These are phyloP conservation scores for Drosophila punjabiensis DNA, from an alignment of 1,140 invertebrate species.

Conservation along the genomic window DNA sequence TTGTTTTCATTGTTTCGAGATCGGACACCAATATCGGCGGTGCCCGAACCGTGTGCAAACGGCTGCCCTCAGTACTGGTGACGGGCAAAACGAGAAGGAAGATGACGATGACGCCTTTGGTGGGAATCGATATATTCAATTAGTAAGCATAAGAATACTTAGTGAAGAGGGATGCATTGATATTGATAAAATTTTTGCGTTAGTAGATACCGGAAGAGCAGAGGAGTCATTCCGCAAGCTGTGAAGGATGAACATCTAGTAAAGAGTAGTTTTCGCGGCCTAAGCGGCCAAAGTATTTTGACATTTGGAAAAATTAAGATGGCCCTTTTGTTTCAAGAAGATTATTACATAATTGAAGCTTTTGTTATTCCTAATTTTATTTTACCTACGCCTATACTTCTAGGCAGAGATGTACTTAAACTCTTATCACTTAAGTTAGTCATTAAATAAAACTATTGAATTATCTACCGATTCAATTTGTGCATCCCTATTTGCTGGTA, in stretches of 20 bases:
- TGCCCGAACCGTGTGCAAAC: not conserved
- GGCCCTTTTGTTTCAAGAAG: not conserved
- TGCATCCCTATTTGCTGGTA: not conserved
- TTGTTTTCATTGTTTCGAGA: not conserved
- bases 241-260: not conserved
- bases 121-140: not conserved
- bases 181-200: not conserved
- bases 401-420: too few species aligned
- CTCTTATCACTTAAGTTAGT: too few species aligned
- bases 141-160: not conserved
- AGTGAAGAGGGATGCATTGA: not conserved
- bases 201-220: constrained; percentile 3
- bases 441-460: not conserved
- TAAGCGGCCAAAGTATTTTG: not conserved
- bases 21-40: not conserved
- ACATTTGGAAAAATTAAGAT: not conserved
- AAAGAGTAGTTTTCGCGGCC: not conserved
- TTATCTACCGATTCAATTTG: not conserved
- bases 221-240: not conserved
- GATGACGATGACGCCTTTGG: not conserved
- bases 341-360: not conserved
- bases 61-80: not conserved
- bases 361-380: not conserved
- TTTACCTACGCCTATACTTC: not conserved
- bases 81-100: not conserved